A percentile compares a stretch with the other conserved stretches of the same genome.
Conservation (phyloP, 2,797 vertebrate genomes). For the Schizothorax lantsangensis region DNA sequence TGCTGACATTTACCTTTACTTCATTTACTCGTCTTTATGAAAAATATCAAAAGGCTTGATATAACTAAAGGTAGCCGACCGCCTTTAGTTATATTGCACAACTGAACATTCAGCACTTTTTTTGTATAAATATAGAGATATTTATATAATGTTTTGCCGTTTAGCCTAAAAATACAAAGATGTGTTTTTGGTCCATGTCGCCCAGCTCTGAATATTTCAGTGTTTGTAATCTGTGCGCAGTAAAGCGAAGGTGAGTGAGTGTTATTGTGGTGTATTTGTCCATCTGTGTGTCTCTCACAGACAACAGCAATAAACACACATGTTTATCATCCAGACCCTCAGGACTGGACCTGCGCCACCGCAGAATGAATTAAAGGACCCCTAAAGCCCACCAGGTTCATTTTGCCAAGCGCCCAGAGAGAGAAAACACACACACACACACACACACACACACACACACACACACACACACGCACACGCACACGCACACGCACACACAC, state of each 20-base stretch:
- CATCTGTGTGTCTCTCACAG: constrained; percentile 14
- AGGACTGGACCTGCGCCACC: constrained; percentile 29
- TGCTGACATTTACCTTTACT: neutral
- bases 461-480: neutral
- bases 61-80: neutral
- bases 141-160: neutral
- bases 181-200: neutral
- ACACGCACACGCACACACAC: too few relatives aligned
- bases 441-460: constrained; percentile 9
- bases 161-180: neutral
- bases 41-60: neutral
- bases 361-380: constrained; percentile 23
- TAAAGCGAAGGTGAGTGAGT: neutral
- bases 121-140: neutral
- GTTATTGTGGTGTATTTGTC: constrained; percentile 9
- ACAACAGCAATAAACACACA: neutral
- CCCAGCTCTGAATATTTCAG: neutral
- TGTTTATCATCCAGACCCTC: constrained; percentile 20
- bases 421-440: neutral
- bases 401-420: constrained; percentile 14
- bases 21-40: neutral
- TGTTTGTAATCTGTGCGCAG: neutral
- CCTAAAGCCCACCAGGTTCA: constrained; percentile 14
- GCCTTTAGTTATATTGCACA: neutral
- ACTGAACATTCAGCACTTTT: neutral